These are phyloP conservation scores for Poeciliopsis retropinna DNA, from an alignment of 2,113 vertebrate genomes.

Conservation along the genomic window DNA sequence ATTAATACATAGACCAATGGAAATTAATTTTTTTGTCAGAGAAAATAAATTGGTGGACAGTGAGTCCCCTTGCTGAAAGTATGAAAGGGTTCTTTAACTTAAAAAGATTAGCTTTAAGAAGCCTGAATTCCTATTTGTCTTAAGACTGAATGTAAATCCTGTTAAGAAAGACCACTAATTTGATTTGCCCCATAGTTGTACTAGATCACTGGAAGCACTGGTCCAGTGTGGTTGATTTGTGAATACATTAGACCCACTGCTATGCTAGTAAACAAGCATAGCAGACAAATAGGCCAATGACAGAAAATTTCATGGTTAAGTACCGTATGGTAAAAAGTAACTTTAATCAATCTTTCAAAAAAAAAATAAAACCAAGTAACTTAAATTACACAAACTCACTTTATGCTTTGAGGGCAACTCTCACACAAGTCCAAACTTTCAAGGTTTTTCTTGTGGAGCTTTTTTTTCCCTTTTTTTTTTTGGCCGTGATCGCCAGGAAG, in stretches of 20 bases:
- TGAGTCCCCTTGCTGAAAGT: conserved; percentile 20
- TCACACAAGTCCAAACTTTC: background rate
- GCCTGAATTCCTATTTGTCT: conserved; percentile 28
- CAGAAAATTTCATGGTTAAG: conserved; percentile 65
- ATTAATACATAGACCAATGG: background rate
- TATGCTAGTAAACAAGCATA: conserved; percentile 43
- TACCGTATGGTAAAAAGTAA: conserved; percentile 38
- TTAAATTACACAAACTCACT: background rate
- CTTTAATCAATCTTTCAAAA: conserved; percentile 27
- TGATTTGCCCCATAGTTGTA: conserved; percentile 48
- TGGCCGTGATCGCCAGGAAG: background rate
- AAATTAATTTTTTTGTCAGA: conserved; percentile 41
- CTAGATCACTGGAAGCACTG: conserved; percentile 65
- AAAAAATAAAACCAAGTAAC: background rate
- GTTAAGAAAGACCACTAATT: conserved; percentile 47
- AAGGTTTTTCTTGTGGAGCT: background rate
- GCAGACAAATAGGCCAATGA: conserved; percentile 60
- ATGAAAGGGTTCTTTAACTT: conserved; percentile 35
- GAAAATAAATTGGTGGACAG: conserved; percentile 23
- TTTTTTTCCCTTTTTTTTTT: background rate
- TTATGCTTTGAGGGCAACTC: background rate
- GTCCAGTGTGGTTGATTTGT: conserved; percentile 62
- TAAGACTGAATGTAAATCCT: conserved; percentile 35
- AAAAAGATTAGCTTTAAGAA: conserved; percentile 40
- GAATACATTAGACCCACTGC: conserved; percentile 65